Base-by-base conservation (phyloP, 2,888 invertebrate species). In the Dasysyrphus tricinctus region DNA sequence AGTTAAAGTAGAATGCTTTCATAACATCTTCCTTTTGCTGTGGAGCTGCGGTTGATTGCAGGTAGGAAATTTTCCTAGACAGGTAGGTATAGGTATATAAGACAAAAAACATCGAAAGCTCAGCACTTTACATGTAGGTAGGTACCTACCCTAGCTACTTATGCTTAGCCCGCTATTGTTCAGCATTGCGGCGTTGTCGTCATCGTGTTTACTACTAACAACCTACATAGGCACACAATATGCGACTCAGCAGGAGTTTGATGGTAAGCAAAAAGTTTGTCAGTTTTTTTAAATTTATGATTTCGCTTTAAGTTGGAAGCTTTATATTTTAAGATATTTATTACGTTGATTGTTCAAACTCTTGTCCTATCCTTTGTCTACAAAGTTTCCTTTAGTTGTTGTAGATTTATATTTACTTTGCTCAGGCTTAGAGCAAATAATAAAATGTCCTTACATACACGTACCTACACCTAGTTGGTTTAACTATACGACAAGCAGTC, bases 31-130 rank as follows among this genome's bases (percentile, higher is more conserved):
- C 47, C 16, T 51, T 14, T 59, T 73, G 16, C 54, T 82, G 78
- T 73, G n/a, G n/a, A n/a, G 16, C 59, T 82, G 78, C 19, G 78
- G 82, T 78, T 74, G 78, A 78, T 82, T 82, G 69, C 78, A 74
- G 73, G 78, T 74, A 51, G n/a, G 61, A 29, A 67, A 77, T 78
- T 67, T 14, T 51, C 37, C 2, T 4, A 61, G 65, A 47, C 34
- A 69, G 29, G 54, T 14, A 47, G 4, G 5, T 11, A 29, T 12
- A 16, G 12, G 16, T 32, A n/a, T n/a, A n/a, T n/a, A n/a, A 54
- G 44, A 49, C 70, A 63, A 56, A 49, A 29, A 67, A 70, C 14
- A 51, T n/a, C 34, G 19, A 44, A 29, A 44, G n/a, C 16, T 67
- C 0, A 34, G 39, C 51, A 3, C n/a, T 37, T 49, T 42, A 32